A percentile compares a stretch with the other conserved stretches of the same genome.
phyloP scores from a whole-genome alignment of 2,113 vertebrate species.

The Verasper variegatus region DNA sequence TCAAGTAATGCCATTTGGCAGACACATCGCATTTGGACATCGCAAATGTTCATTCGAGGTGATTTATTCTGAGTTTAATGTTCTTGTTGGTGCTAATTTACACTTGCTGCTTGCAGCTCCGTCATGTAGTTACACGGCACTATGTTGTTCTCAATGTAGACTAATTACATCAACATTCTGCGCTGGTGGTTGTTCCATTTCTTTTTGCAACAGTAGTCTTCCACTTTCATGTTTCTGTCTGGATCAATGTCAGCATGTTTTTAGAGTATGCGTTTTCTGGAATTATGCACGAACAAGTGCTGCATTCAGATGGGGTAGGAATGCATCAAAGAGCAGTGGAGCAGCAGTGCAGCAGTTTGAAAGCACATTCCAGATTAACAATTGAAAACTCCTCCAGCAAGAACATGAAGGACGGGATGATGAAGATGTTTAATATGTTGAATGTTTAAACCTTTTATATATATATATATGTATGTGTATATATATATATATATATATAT shows the following conservation, averaged over 20 bases:
- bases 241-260: background rate
- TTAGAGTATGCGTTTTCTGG: background rate
- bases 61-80: slow-evolving; percentile 69
- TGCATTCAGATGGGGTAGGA: background rate
- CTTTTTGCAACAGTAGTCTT: slow-evolving; percentile 12
- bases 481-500: too few relatives aligned
- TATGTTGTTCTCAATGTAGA: slow-evolving; percentile 47
- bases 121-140: slow-evolving; percentile 16
- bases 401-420: slow-evolving; percentile 17
- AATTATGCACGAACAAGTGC: background rate
- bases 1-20: slow-evolving; percentile 63
- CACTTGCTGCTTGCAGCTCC: slow-evolving; percentile 25
- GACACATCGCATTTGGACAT: slow-evolving; percentile 42
- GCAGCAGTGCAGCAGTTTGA: slow-evolving; percentile 12
- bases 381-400: slow-evolving; percentile 31
- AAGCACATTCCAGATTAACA: slow-evolving; percentile 35
- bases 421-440: slow-evolving; percentile 16
- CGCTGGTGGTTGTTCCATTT: slow-evolving; percentile 30
- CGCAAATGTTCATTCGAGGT: slow-evolving; percentile 56
- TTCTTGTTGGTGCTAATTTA: slow-evolving; percentile 60
- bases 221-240: slow-evolving; percentile 19
- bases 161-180: slow-evolving; percentile 45
- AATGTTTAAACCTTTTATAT: background rate
- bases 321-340: background rate
- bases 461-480: too few relatives aligned